Conservation (phyloP, 2,888 invertebrate species). For the Lasioglossum marginatum region DNA sequence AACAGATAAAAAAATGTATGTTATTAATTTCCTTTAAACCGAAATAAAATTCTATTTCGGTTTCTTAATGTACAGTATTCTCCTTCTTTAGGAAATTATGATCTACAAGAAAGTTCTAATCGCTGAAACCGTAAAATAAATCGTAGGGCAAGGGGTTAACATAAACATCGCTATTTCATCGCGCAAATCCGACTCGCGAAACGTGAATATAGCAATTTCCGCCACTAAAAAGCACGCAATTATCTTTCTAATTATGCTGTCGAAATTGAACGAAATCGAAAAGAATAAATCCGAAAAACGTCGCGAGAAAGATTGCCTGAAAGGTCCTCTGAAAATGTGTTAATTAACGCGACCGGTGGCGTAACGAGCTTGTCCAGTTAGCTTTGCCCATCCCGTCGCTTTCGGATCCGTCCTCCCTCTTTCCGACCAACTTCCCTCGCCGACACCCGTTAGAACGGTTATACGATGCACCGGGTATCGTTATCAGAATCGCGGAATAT, state of each 20-base stretch:
- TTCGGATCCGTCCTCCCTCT: neutral
- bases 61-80: too few relatives aligned
- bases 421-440: neutral
- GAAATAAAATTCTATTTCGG: too few relatives aligned
- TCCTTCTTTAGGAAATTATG: too few relatives aligned
- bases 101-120: too few relatives aligned
- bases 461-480: slow-evolving; percentile 40
- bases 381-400: slow-evolving; percentile 2
- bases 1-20: too few relatives aligned
- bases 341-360: slow-evolving; percentile 12
- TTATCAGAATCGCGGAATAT: slow-evolving; percentile 54
- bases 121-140: too few relatives aligned
- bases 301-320: neutral
- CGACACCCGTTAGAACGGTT: slow-evolving; percentile 31
- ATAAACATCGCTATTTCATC: neutral
- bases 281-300: neutral
- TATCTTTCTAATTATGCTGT: neutral
- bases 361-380: slow-evolving; percentile 15
- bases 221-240: neutral
- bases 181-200: neutral
- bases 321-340: neutral
- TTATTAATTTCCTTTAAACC: too few relatives aligned
- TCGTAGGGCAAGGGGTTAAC: too few relatives aligned
- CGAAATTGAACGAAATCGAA: neutral
- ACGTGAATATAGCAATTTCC: neutral